A percentile compares a stretch with the other conserved stretches of the same genome.
Conservation (phyloP, 2,888 invertebrate species). For the Physocephala rufipes region DNA sequence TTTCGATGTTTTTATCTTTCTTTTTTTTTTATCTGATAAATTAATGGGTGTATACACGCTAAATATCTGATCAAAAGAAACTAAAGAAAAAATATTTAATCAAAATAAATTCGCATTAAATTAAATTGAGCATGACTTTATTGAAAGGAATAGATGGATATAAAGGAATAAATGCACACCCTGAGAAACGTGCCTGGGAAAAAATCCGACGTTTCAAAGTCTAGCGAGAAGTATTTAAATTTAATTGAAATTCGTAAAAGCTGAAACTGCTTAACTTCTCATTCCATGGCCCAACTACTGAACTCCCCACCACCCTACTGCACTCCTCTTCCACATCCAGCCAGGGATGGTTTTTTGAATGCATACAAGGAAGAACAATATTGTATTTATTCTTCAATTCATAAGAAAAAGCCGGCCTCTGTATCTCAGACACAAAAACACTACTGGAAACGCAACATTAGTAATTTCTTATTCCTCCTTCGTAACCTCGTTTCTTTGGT, state of each 20-base stretch:
- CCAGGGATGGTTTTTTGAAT: background rate
- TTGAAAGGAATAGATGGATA: no score
- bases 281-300: background rate
- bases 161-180: no score
- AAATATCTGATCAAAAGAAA: no score
- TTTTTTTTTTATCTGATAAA: background rate
- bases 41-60: background rate
- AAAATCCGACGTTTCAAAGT: no score
- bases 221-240: no score
- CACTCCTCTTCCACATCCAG: no score
- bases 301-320: background rate
- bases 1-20: background rate
- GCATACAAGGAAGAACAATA: background rate
- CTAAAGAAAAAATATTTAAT: no score
- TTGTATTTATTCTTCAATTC: background rate
- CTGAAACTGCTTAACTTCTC: no score
- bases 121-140: no score
- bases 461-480: background rate
- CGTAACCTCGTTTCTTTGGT: background rate
- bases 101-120: no score
- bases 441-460: background rate
- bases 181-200: no score
- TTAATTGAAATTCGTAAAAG: no score
- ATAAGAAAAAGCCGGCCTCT: constrained; percentile 22
- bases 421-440: background rate